Evolutionary conservation across 2,797 vertebrate species (phyloP).

Genomic region (Amniataba percoides): DNA sequence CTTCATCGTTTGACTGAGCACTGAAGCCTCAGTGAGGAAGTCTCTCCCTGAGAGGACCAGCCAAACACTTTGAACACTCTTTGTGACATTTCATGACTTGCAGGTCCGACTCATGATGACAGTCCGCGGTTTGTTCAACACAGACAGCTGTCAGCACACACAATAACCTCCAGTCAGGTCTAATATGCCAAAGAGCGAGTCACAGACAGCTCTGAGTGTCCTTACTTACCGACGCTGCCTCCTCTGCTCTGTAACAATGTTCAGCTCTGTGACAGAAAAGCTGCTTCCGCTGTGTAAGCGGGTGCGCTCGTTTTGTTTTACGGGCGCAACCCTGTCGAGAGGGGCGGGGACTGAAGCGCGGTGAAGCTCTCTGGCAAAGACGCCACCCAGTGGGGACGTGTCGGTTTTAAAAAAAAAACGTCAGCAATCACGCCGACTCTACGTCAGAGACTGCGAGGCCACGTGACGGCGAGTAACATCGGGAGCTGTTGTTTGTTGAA

Average conservation of each 20-base stretch:
- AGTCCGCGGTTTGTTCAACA: background rate
- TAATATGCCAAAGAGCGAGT: too few relatives aligned
- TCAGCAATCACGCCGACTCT: accelerated
- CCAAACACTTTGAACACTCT: background rate
- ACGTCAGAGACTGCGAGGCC: constrained; percentile 26
- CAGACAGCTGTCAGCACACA: background rate
- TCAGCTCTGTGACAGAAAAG: constrained; percentile 16
- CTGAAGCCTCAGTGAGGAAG: too few relatives aligned
- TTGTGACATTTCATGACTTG: background rate
- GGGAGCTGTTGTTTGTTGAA: constrained; percentile 3
- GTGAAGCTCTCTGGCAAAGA: too few relatives aligned
- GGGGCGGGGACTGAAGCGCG: background rate
- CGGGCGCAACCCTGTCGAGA: background rate
- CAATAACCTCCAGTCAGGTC: background rate
- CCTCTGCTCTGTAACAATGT: constrained; percentile 11
- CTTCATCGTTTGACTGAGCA: too few relatives aligned
- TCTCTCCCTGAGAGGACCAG: too few relatives aligned
- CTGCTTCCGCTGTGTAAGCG: constrained; percentile 54
- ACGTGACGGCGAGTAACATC: constrained; percentile 44
- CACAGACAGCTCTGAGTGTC: too few relatives aligned
- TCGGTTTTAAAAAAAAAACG: background rate
- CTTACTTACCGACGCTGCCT: constrained; percentile 52
- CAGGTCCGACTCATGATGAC: background rate
- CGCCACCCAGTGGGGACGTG: background rate
- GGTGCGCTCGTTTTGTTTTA: background rate